phyloP scores from a whole-genome alignment of 2,797 vertebrate species.

The Chaetodon trifasciatus region DNA sequence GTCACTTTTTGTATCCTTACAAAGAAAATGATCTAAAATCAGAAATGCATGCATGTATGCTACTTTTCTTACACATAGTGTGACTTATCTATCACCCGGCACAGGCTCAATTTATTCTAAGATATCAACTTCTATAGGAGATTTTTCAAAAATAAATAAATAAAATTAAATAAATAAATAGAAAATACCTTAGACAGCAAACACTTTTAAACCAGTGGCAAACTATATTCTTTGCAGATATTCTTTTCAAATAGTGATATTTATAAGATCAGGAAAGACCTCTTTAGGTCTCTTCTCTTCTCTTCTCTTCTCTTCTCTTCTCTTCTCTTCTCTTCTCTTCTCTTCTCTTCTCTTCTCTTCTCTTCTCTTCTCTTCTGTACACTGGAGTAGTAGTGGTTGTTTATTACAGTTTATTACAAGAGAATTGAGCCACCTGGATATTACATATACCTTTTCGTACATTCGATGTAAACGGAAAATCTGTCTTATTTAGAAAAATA shows the following conservation, averaged over 20 bases:
- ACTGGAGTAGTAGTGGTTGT: background rate
- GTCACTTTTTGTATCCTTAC: background rate
- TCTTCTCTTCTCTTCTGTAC: too few species aligned
- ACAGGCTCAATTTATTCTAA: background rate
- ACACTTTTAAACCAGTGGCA: too few species aligned
- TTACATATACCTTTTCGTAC: background rate
- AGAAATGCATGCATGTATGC: background rate
- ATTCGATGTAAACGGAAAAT: slow-evolving; percentile 6
- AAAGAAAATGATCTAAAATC: background rate
- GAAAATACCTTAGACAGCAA: background rate
- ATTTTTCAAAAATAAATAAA: background rate
- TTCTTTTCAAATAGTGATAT: background rate
- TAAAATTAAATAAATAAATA: too few species aligned
- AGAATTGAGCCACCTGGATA: background rate
- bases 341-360: too few species aligned
- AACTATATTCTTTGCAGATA: background rate
- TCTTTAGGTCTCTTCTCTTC: too few species aligned
- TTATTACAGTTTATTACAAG: slow-evolving; percentile 8
- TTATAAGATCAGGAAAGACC: background rate
- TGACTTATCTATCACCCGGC: background rate
- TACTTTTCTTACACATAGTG: background rate
- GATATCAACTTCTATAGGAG: background rate
- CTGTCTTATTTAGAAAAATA: slow-evolving; percentile 32
- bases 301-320: background rate
- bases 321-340: too few species aligned